Evolutionary conservation across 1,140 invertebrate species (phyloP), one percentile per base, ranked within the genome.

Genomic region (Eurosta solidaginis): DNA sequence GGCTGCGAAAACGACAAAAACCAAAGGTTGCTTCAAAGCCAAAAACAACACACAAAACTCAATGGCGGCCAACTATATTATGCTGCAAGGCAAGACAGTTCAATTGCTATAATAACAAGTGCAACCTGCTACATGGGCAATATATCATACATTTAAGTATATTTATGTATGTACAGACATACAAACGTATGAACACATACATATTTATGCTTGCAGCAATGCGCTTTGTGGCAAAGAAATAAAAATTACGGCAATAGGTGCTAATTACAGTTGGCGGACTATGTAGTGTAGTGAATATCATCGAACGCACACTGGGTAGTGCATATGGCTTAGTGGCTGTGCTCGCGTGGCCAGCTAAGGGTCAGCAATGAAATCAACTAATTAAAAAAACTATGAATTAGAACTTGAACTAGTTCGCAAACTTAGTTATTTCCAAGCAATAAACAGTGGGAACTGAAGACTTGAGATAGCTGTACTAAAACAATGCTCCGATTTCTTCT

Each of bases 161-260:
- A n/a, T n/a, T n/a, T n/a, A n/a, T n/a, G n/a, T n/a, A n/a, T n/a
- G n/a, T n/a, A n/a, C n/a, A n/a, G n/a, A n/a, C 12, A n/a, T 33
- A 33, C 12, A 3, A 14, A 63, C 54, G n/a, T 12, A n/a, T n/a
- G n/a, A 4, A 17, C 27, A 7, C 59, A 40, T 29, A 40, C 7
- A 68, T 36, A 68, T 22, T 20, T 68, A 9, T 42, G 59, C 59
- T 20, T 68, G 27, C 59, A 68, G 40, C 33, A 20, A 17, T 29
- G 29, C 54, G 27, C 27, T 54, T 25, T 54, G 50, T 54, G 50
- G 59, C 59, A 68, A n/a, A 33, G 59, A 68, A 68, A 68, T 68
- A 68, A 68, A 68, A 68, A 68, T 68, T 68, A 68, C 59, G n/a
- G 59, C 59, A 68, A 68, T 68, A 68, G 59, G 59, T 68, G 59